Percentiles rank a stretch among this genome's conserved stretches.
These are phyloP conservation scores for Lucifuga dentata DNA, from an alignment of 2,113 vertebrate genomes.

Conservation along the genomic window DNA sequence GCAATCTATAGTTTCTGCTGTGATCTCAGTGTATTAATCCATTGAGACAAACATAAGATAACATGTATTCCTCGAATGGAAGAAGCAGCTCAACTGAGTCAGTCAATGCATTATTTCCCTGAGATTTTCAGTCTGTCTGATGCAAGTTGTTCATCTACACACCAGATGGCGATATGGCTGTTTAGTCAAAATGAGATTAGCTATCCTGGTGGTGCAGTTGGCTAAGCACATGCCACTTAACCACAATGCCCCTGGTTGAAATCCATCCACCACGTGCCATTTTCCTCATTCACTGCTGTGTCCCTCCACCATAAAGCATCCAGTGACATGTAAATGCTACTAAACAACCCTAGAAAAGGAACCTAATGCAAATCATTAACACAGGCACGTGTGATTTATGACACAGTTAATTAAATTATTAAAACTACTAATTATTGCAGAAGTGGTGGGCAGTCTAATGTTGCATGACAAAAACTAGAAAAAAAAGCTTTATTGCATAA, in stretches of 20 bases:
- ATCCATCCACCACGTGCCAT: slow-evolving; percentile 38
- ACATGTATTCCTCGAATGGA: neutral
- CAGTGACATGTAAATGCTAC: neutral
- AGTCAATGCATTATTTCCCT: no score
- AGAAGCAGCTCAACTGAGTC: neutral
- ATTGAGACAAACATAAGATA: neutral
- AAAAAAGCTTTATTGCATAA: slow-evolving; percentile 52
- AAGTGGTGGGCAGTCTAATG: slow-evolving; percentile 11
- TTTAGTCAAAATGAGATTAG: slow-evolving; percentile 61
- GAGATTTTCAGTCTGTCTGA: no score
- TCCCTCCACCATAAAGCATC: slow-evolving; percentile 20
- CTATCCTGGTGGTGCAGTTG: slow-evolving; percentile 26
- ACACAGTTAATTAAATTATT: slow-evolving; percentile 14
- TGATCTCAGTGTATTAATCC: neutral
- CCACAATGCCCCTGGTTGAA: slow-evolving; percentile 45
- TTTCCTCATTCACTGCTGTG: slow-evolving; percentile 8
- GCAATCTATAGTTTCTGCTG: neutral
- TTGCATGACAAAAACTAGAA: slow-evolving; percentile 26
- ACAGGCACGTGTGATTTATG: no score
- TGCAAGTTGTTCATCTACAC: slow-evolving; percentile 51
- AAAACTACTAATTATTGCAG: slow-evolving; percentile 33
- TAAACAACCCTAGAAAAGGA: neutral
- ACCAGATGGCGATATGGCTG: slow-evolving; percentile 69
- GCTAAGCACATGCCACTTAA: slow-evolving; percentile 41
- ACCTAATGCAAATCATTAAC: no score